Evolutionary conservation across 2,888 invertebrate species (phyloP).

Genomic region (Formica aserva): DNA sequence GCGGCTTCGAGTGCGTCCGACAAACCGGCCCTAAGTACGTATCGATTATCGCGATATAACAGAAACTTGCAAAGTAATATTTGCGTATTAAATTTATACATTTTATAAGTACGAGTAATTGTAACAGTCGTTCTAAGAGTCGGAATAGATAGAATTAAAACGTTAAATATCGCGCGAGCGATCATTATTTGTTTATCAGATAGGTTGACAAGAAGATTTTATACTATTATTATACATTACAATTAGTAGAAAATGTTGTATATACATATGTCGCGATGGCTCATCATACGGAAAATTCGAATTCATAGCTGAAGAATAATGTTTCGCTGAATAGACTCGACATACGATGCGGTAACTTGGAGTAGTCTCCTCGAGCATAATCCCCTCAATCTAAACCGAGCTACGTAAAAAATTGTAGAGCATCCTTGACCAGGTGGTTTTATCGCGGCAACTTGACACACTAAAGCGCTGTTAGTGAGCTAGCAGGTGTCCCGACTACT

Average conservation of each 20-base stretch:
- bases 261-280: neutral
- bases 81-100: neutral
- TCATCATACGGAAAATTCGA: conserved; percentile 7
- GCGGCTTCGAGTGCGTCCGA: conserved; percentile 96
- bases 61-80: neutral
- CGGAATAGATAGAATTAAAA: neutral
- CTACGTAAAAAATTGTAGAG: conserved; percentile 40
- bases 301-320: neutral
- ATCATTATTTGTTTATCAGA: neutral
- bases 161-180: neutral
- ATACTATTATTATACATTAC: neutral
- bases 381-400: conserved; percentile 39
- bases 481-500: conserved; percentile 42
- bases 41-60: conserved; percentile 1
- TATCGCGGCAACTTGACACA: conserved; percentile 53
- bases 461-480: conserved; percentile 40
- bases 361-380: conserved; percentile 40
- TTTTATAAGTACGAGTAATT: neutral
- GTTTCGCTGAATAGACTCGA: conserved; percentile 27
- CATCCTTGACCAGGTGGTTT: conserved; percentile 52
- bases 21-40: conserved; percentile 88
- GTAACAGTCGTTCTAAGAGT: neutral
- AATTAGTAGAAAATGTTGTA: neutral
- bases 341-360: conserved; percentile 27
- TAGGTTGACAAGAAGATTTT: neutral